Evolutionary conservation across 2,888 invertebrate species (phyloP).

Genomic region (Nymphalis c-album): DNA sequence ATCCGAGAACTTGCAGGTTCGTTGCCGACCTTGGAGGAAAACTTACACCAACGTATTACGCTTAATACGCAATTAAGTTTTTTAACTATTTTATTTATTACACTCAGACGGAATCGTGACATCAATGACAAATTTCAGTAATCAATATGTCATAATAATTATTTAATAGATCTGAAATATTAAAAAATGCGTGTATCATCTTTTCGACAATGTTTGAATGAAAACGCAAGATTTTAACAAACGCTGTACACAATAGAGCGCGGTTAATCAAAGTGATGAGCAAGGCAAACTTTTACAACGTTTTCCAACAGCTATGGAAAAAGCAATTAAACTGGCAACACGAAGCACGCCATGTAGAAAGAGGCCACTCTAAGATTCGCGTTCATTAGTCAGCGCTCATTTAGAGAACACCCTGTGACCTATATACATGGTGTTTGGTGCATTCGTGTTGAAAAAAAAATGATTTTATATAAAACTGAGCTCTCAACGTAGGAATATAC

Average conservation of each 20-base stretch:
- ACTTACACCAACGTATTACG: too few relatives aligned
- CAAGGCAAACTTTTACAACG: conserved; percentile 18
- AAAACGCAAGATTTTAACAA: not conserved
- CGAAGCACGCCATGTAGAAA: conserved; percentile 40
- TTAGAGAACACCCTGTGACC: conserved; percentile 48
- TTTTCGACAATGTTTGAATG: not conserved
- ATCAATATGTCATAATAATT: too few relatives aligned
- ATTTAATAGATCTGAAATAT: too few relatives aligned
- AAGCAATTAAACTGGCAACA: conserved; percentile 40
- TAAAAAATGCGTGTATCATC: too few relatives aligned
- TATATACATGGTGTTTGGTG: conserved; percentile 39
- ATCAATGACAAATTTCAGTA: too few relatives aligned
- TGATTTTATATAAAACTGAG: conserved; percentile 11
- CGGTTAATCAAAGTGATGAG: conserved; percentile 26
- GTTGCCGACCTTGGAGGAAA: too few relatives aligned
- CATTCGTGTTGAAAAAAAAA: conserved; percentile 22
- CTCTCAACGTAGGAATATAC: not conserved
- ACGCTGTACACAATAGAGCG: conserved; percentile 12
- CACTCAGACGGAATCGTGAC: too few relatives aligned
- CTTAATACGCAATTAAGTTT: too few relatives aligned
- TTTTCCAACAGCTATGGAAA: conserved; percentile 27
- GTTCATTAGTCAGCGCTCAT: conserved; percentile 50
- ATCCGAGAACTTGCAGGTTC: too few relatives aligned
- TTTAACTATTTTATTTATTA: too few relatives aligned
- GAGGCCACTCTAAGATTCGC: conserved; percentile 45